Conservation (phyloP, 2,888 invertebrate species). For the Euzetes globulus region DNA sequence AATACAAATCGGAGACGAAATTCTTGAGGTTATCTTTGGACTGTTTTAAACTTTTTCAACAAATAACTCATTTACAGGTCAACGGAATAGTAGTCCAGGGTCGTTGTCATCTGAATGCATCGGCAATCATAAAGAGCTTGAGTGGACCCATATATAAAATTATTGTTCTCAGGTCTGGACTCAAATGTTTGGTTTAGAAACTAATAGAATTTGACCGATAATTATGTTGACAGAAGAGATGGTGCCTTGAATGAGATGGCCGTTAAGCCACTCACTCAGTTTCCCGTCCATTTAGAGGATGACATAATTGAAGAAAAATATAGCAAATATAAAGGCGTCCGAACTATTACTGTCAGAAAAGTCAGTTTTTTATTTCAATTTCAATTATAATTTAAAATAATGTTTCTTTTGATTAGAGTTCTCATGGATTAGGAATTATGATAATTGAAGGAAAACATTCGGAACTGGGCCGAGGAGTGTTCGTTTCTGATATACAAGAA, state of each 20-base stretch:
- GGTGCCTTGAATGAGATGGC: constrained; percentile 70
- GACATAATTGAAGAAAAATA: constrained; percentile 58
- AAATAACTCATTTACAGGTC: no score
- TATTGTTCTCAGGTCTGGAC: constrained; percentile 66
- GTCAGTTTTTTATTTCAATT: constrained; percentile 50
- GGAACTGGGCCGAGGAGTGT: constrained; percentile 83
- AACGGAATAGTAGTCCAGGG: constrained; percentile 90
- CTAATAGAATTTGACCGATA: neutral
- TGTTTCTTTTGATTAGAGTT: constrained; percentile 53
- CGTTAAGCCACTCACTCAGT: constrained; percentile 79
- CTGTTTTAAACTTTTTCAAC: neutral
- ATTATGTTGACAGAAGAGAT: constrained; percentile 59
- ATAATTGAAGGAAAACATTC: constrained; percentile 88
- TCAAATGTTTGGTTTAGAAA: neutral
- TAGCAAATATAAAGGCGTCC: constrained; percentile 66
- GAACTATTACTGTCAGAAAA: constrained; percentile 75
- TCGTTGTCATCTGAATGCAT: constrained; percentile 90
- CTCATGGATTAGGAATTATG: constrained; percentile 81
- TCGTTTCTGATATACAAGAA: constrained; percentile 84
- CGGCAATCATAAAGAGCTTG: constrained; percentile 86
- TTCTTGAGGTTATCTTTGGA: constrained; percentile 59
- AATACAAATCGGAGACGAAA: constrained; percentile 85
- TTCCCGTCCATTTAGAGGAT: constrained; percentile 55
- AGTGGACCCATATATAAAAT: constrained; percentile 74
- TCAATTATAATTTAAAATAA: neutral